Evolutionary conservation across 2,888 invertebrate species (phyloP), one percentile per base, ranked within the genome.

Genomic region (Eueremaeus valkanovi): DNA sequence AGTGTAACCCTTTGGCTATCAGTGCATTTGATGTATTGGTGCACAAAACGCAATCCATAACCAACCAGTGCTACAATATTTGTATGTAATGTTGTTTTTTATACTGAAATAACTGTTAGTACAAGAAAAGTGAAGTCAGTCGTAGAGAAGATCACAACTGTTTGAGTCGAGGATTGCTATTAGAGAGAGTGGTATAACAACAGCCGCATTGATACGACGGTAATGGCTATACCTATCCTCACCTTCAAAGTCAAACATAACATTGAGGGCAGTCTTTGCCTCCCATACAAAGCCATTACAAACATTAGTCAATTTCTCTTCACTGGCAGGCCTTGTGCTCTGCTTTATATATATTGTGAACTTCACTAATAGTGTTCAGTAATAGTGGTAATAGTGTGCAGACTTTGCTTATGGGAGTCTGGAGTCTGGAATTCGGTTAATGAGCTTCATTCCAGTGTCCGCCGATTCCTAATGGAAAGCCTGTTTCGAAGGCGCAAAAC

Each of bases 221-320:
- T 61, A 61, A 61, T 61, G 61, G 31, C 33, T 61, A 61, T 61
- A 61, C 61, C 61, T 61, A n/a, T 51, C 24, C 61, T 61, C 61
- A 61, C 61, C 61, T 61, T 61, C 61, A 33, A 61, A 21, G 21
- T 29, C 13, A 61, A 61, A 61, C 61, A 61, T 51, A 51, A 51
- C 29, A 31, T 29, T 29, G 13, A 8, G 6, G 29, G 29, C 31
- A 31, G 5, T 61, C 13, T 61, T 31, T 29, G 21, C 61, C 27
- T 24, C 45, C 16, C 45, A 8, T 21, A 18, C 27, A 58, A 58
- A 58, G 24, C 27, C n/a, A 3, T 58, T 29, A 24, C 58, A 3
- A 31, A 61, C 61, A 61, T 61, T 31, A 61, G 61, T 33, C 29
- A 61, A 8, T 51, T 51, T 51, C 31, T 33, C 21, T 24, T 51